Conservation (phyloP, 2,888 invertebrate genomes). For the Glyphotaelius pellucidus region DNA sequence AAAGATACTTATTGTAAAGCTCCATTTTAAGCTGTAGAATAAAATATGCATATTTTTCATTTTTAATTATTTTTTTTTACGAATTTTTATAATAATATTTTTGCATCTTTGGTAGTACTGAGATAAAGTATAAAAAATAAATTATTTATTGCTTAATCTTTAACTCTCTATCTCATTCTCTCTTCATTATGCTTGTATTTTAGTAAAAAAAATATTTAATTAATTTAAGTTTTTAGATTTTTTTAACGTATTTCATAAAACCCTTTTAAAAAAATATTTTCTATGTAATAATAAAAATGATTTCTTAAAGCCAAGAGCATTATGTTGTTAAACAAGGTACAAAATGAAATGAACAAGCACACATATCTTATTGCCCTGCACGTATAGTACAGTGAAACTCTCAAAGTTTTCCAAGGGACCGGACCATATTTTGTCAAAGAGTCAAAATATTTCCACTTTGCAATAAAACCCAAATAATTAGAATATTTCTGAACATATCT, state of each 20-base stretch:
- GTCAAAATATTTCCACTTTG: no score
- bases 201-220: neutral
- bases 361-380: neutral
- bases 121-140: no score
- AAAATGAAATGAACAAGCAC: neutral
- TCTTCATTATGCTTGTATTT: neutral
- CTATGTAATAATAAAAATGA: neutral
- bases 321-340: constrained; percentile 2
- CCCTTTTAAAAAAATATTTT: neutral
- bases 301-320: neutral
- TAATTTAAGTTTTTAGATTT: neutral
- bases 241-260: neutral
- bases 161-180: neutral
- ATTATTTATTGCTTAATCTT: neutral
- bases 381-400: neutral
- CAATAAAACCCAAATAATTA: no score
- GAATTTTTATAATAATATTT: neutral
- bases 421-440: no score
- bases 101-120: no score
- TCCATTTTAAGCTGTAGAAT: neutral
- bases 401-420: no score
- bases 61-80: neutral
- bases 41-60: neutral
- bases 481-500: no score
- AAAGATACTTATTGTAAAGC: neutral